A percentile compares a stretch with the other conserved stretches of the same genome.
phyloP scores from a whole-genome alignment of 2,113 vertebrate genomes.

The Brachyistius frenatus region DNA sequence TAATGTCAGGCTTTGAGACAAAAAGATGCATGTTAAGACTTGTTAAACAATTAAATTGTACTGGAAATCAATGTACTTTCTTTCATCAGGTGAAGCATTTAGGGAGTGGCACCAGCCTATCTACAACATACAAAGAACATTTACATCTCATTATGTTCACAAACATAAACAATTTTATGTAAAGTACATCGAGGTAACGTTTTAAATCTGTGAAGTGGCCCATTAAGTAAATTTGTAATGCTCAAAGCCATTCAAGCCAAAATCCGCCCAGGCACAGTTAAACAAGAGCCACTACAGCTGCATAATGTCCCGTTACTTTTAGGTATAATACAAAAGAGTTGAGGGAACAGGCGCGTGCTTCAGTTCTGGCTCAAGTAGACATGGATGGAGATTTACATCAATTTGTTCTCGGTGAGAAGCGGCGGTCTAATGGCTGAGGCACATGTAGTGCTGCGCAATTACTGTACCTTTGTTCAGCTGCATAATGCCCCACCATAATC shows the following conservation, averaged over 20 bases:
- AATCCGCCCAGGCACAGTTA: constrained; percentile 31
- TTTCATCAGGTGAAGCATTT: neutral
- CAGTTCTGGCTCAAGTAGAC: constrained; percentile 30
- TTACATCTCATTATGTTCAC: constrained; percentile 3
- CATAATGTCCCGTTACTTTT: constrained; percentile 36
- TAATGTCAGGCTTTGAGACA: constrained; percentile 1
- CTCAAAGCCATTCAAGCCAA: constrained; percentile 44
- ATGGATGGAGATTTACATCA: constrained; percentile 48
- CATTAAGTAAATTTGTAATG: constrained; percentile 29
- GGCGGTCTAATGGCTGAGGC: constrained; percentile 10
- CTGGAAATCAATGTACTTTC: neutral
- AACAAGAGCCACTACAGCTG: constrained; percentile 48
- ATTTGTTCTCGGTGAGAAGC: constrained; percentile 24
- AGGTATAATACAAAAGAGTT: constrained; percentile 13
- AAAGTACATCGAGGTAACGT: constrained; percentile 1
- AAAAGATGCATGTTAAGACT: neutral
- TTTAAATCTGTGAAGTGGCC: constrained; percentile 36
- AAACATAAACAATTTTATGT: neutral
- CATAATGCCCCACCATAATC: constrained; percentile 43
- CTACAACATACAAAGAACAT: neutral
- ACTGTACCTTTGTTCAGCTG: constrained; percentile 48
- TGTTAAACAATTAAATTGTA: neutral
- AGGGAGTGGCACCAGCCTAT: neutral
- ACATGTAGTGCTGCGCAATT: constrained; percentile 13
- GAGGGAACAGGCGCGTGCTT: constrained; percentile 23